Percentiles rank a stretch among this genome's conserved stretches.
Conservation (phyloP, 2,113 vertebrate genomes). For the Mustelus asterias region DNA sequence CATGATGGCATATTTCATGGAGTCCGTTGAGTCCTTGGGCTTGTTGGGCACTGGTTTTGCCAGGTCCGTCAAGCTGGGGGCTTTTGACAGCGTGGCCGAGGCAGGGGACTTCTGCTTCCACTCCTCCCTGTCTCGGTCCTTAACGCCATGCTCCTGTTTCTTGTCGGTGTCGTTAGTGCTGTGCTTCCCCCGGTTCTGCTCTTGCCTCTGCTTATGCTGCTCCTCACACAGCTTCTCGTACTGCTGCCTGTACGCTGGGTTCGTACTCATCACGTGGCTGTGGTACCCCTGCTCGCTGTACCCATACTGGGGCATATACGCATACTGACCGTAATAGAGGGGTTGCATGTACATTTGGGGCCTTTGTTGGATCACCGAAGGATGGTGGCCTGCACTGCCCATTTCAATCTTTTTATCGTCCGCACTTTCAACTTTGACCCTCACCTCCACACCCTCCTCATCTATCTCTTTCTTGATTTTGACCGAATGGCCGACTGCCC, state of each 20-base stretch:
- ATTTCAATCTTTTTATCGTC: constrained; percentile 85
- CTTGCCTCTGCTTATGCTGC: constrained; percentile 79
- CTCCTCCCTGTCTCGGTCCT: constrained; percentile 86
- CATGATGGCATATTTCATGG: constrained; percentile 78
- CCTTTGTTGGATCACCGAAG: constrained; percentile 94
- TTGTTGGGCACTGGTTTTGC: constrained; percentile 75
- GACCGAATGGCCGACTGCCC: constrained; percentile 61
- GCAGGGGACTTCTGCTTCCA: constrained; percentile 89
- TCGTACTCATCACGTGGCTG: constrained; percentile 85
- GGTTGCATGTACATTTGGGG: constrained; percentile 98
- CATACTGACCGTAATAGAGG: constrained; percentile 95
- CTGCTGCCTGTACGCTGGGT: constrained; percentile 82
- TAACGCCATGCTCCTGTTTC: constrained; percentile 74
- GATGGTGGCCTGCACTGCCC: constrained; percentile 67
- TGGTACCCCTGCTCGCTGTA: constrained; percentile 94
- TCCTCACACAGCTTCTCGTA: constrained; percentile 65
- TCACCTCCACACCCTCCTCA: constrained; percentile 70
- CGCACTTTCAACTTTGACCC: constrained; percentile 72
- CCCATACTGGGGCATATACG: constrained; percentile 85
- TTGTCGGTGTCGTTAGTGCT: constrained; percentile 67
- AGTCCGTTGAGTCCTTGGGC: constrained; percentile 73
- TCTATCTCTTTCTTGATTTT: constrained; percentile 92
- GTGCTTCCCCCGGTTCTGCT: constrained; percentile 67
- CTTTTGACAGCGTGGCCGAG: constrained; percentile 84
- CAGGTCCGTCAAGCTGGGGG: constrained; percentile 79